Evolutionary conservation across 2,113 vertebrate species (phyloP), one percentile per base, ranked within the genome.

Genomic region (Actenoides hombroni): DNA sequence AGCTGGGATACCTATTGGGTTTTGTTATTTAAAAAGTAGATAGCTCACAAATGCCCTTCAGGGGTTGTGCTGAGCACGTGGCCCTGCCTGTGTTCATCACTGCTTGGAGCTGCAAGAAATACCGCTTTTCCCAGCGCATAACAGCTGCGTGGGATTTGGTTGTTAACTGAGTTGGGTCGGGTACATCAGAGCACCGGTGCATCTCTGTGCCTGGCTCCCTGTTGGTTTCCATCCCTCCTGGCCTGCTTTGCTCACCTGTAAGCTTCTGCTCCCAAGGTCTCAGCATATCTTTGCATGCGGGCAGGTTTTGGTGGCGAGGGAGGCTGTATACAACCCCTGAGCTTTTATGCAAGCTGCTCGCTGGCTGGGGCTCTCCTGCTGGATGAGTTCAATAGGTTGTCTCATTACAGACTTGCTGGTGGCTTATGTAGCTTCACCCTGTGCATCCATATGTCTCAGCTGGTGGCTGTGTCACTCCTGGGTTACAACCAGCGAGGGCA

Each of bases 401-500:
- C 64, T 91, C 80, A 46, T 78, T 71, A 65, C n/a, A 83, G 76
- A 73, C 86, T 94, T 93, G 94, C 75, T 88, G 69, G 49, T 83
- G 83, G 77, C 78, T 88, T 83, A 33, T 73, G 68, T 75, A 92
- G 67, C 70, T 88, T 95, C 81, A 73, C 60, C 83, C 91, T 37
- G 63, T 73, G 70, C 76, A 75, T 83, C 96, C 95, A 93, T 96
- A 94, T 97, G 91, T 93, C 86, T 94, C 91, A 77, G 86, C 80
- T 94, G 88, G 73, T 86, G 84, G 44, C 91, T 84, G 48, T 93
- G 94, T 96, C 88, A 68, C 88, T 96, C 83, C 86, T 0, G 17
- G 57, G 83, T 89, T 95, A 85, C 40, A 91, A 73, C 61, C 65
- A 95, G 61, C 0, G 0, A 95, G 79, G 77, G 80, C 77, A 69